These are phyloP conservation scores for Bucco capensis DNA, from an alignment of 2,113 vertebrate genomes.

Conservation along the genomic window DNA sequence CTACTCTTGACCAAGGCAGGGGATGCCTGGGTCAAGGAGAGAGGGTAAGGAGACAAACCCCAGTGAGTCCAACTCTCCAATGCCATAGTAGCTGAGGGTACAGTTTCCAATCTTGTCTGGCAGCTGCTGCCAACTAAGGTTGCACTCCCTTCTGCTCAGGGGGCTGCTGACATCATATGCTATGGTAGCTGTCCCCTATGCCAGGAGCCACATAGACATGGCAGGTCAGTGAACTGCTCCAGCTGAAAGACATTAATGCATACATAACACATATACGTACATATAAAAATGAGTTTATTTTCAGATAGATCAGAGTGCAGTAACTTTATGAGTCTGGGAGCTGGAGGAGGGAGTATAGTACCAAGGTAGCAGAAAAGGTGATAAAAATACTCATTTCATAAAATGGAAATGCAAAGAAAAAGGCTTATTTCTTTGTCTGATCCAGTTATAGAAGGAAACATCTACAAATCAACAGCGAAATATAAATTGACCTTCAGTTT, in stretches of 20 bases:
- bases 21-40: background rate
- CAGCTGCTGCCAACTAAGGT: conserved; percentile 11
- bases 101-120: background rate
- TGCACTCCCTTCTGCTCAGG: background rate
- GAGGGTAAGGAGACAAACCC: background rate
- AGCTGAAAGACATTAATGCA: background rate
- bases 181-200: background rate
- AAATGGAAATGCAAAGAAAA: background rate
- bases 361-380: background rate
- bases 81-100: background rate
- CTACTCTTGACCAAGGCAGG: background rate
- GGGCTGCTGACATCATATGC: background rate
- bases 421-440: background rate
- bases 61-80: background rate
- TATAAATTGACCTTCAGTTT: background rate
- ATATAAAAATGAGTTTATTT: background rate
- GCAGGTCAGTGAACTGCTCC: background rate
- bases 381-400: background rate
- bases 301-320: background rate
- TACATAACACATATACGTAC: background rate
- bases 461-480: background rate
- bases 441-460: background rate
- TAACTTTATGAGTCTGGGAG: background rate
- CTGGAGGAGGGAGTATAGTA: background rate
- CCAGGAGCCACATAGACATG: background rate